Base-by-base conservation (phyloP, 2,797 vertebrate genomes). In the Melanotaenia boesemani region DNA sequence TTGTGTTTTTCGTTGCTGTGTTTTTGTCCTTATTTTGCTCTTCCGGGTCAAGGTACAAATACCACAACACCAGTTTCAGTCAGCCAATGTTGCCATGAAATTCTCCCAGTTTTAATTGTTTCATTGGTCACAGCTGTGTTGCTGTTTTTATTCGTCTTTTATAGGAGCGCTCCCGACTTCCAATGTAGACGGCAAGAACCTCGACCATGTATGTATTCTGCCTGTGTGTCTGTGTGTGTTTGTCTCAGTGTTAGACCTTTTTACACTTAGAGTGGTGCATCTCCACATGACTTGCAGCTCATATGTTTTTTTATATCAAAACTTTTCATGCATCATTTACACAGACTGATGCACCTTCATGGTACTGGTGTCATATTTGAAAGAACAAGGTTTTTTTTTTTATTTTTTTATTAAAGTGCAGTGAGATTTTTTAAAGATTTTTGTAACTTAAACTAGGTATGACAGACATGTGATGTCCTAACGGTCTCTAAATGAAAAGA, bases 151-250 rank as follows among this genome's bases (percentile, higher is more conserved):
- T 68, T 75, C 57, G 37, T 37, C 62, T n/a, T 72, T 67, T 3
- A 5, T 78, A 98, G 97, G 97, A 92, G 95, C 97, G 74, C 95
- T 98, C 86, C 96, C 97, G 66, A 95, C 96, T 74, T 95, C 96
- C 54, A 91, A 68, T 20, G 36, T 88, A 83, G 96, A 96, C 74
- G 95, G 95, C 59, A 99, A 98, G 94, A 96, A 96, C 92, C 96
- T 96, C 52, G 96, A 97, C 67, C 96, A 99, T 82, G 98, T 99
- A 96, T 94, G 98, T 96, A 90, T 9, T 36, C 32, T 24, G 18
- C 50, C 50, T 61, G 1, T 64, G 44, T 59, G 1, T 22, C 18
- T 62, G 18, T 52, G 12, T 66, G 9, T 50, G 39, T 2, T 34
- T 34, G 32, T 34, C 6, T 34, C 6, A 34, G 32, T 34, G 32